A percentile compares a stretch with the other conserved stretches of the same genome.
phyloP scores from a whole-genome alignment of 2,113 vertebrate species.

The Myrmecobius fasciatus region DNA sequence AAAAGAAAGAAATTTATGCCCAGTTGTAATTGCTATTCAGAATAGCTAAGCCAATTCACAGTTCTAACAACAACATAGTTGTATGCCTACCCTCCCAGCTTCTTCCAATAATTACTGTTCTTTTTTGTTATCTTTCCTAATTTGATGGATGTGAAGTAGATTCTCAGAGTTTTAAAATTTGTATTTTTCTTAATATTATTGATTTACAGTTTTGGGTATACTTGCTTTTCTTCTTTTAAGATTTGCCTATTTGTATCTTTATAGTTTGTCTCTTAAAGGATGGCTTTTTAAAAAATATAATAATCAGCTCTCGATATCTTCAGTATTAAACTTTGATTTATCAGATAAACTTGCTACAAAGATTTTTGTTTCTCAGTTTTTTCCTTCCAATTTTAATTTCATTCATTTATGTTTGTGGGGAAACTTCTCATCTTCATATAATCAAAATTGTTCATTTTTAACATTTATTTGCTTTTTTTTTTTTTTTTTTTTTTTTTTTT shows the following conservation, averaged over 20 bases:
- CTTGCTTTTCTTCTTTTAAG: not conserved
- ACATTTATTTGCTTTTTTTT: no score
- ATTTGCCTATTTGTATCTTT: not conserved
- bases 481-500: no score
- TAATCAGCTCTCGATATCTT: not conserved
- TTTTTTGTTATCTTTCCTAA: not conserved
- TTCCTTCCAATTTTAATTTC: not conserved
- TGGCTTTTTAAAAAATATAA: not conserved
- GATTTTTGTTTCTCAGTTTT: not conserved
- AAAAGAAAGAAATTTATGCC: no score
- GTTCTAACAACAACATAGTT: not conserved
- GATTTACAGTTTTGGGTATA: not conserved
- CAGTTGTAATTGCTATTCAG: not conserved
- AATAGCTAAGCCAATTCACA: not conserved
- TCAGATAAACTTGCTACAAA: not conserved
- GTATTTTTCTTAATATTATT: not conserved
- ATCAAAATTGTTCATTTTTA: not conserved
- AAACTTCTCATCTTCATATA: not conserved
- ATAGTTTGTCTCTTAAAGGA: not conserved
- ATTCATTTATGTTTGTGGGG: not conserved
- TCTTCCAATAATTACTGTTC: not conserved
- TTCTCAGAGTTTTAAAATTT: not conserved
- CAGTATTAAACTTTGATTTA: not conserved
- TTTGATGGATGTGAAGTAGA: not conserved
- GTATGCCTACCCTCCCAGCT: not conserved